phyloP scores from a whole-genome alignment of 37 sponge, comb jelly and placozoan species.

The Aplysina aerophoba region DNA sequence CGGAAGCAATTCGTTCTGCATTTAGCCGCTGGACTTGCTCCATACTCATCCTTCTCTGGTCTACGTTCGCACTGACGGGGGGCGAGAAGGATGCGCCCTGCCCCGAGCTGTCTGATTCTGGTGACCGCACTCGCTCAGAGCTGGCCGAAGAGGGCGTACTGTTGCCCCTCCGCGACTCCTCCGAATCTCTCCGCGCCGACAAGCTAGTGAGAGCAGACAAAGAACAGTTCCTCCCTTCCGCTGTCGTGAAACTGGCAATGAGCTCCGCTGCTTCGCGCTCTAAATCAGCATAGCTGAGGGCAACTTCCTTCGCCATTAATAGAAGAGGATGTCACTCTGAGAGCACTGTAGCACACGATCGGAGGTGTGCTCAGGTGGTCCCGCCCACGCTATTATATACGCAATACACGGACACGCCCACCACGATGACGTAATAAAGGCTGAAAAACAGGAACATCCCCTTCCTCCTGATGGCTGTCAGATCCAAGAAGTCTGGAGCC shows the following conservation, averaged over 20 bases:
- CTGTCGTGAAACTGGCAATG: not conserved
- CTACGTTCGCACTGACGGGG: not conserved
- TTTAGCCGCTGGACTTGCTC: not conserved
- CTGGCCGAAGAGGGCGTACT: constrained; percentile 26
- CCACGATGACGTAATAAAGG: too few relatives aligned
- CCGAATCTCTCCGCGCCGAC: not conserved
- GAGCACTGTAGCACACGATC: too few relatives aligned
- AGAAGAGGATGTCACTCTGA: too few relatives aligned
- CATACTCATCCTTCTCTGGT: not conserved
- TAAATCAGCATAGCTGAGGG: constrained; percentile 40
- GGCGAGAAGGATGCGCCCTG: constrained; percentile 7
- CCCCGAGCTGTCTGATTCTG: not conserved
- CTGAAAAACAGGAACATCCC: too few relatives aligned
- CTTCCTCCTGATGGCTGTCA: too few relatives aligned
- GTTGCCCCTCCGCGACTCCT: not conserved
- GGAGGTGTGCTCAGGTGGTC: too few relatives aligned
- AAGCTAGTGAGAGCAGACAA: constrained; percentile 15
- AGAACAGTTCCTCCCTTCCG: constrained; percentile 39
- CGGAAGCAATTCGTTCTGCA: too few relatives aligned
- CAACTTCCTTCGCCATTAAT: not conserved
- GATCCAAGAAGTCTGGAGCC: too few relatives aligned
- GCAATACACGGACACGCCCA: too few relatives aligned
- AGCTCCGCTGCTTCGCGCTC: constrained; percentile 60
- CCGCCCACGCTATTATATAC: too few relatives aligned
- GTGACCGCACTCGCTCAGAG: constrained; percentile 9